Evolutionary conservation across 2,113 vertebrate species (phyloP).

Genomic region (Hippopotamus amphibius): DNA sequence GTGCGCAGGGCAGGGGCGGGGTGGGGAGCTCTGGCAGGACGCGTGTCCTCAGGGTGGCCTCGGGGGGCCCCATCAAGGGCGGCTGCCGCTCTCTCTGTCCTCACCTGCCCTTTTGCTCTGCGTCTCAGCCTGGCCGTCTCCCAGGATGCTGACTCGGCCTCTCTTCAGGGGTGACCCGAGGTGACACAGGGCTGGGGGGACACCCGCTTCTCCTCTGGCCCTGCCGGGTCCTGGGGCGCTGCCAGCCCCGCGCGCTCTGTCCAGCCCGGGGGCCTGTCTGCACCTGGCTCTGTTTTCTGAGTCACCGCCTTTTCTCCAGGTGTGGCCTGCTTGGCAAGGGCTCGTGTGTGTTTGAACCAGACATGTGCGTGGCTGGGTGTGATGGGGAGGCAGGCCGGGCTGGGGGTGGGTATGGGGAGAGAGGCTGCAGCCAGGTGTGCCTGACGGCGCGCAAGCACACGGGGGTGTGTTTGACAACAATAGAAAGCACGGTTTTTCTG

Average conservation of each 20-base stretch:
- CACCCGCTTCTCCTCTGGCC: not conserved
- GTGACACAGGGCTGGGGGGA: not conserved
- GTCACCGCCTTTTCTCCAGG: slow-evolving; percentile 59
- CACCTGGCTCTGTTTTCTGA: slow-evolving; percentile 27
- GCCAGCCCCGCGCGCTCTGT: not conserved
- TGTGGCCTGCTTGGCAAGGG: slow-evolving; percentile 41
- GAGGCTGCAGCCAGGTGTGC: not conserved
- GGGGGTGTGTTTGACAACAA: not conserved
- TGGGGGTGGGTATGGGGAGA: not conserved
- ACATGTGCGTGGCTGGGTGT: not conserved
- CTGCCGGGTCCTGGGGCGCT: not conserved
- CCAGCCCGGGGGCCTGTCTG: slow-evolving; percentile 26
- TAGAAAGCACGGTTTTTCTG: not conserved
- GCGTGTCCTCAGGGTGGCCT: slow-evolving; percentile 38
- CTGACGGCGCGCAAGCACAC: not conserved
- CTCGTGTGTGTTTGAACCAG: not conserved
- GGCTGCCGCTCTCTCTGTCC: not conserved
- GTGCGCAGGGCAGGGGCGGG: not conserved
- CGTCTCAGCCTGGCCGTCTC: not conserved
- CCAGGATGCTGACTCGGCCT: not conserved
- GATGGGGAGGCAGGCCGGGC: not conserved
- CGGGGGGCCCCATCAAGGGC: not conserved
- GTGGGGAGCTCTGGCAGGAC: slow-evolving; percentile 45
- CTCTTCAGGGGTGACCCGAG: not conserved
- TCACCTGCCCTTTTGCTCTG: slow-evolving; percentile 35